A percentile compares a stretch with the other conserved stretches of the same genome.
These are phyloP conservation scores for Seira ritae DNA, from an alignment of 2,888 invertebrate species.

Conservation along the genomic window DNA sequence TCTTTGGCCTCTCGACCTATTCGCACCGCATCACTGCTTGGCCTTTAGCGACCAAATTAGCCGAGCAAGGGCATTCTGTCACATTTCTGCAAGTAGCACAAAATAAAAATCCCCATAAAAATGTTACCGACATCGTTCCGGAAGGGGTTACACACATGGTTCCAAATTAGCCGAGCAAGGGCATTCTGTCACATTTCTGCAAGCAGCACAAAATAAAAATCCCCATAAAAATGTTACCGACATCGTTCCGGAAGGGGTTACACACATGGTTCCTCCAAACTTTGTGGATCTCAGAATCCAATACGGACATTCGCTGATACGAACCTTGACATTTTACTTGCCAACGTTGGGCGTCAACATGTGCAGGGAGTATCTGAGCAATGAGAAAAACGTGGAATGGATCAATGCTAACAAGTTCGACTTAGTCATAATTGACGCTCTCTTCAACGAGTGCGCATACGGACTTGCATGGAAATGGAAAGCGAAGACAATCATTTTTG, in stretches of 20 bases:
- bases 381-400: conserved; percentile 47
- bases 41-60: conserved; percentile 56
- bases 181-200: conserved; percentile 63
- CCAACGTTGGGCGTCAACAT: conserved; percentile 40
- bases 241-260: conserved; percentile 31
- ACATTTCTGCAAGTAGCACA: conserved; percentile 47
- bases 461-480: conserved; percentile 63
- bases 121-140: conserved; percentile 51
- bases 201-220: conserved; percentile 34
- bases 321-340: conserved; percentile 20
- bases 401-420: conserved; percentile 52
- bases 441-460: conserved; percentile 62
- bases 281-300: conserved; percentile 44
- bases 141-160: not conserved
- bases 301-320: conserved; percentile 24
- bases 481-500: conserved; percentile 53
- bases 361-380: conserved; percentile 47
- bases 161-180: conserved; percentile 54
- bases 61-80: conserved; percentile 61
- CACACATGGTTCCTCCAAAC: conserved; percentile 8
- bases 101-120: conserved; percentile 60
- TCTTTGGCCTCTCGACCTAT: conserved; percentile 68
- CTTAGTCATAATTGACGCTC: conserved; percentile 59
- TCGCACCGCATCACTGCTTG: conserved; percentile 64
- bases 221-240: conserved; percentile 59